A percentile compares a stretch with the other conserved stretches of the same genome.
Conservation (phyloP, 2,888 invertebrate genomes). For the Apodemia zela region DNA sequence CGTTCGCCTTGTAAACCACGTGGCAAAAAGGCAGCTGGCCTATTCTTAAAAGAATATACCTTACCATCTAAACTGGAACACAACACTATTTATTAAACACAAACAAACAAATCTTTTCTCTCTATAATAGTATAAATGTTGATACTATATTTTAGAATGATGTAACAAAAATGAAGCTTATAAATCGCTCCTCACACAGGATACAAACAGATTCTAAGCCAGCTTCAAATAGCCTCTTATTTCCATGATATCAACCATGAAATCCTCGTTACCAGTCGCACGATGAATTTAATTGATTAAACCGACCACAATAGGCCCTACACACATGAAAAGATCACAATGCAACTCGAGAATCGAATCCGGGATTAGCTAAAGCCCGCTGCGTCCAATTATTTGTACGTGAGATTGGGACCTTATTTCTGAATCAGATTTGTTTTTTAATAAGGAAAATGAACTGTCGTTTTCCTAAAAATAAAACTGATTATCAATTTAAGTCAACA, state of each 20-base stretch:
- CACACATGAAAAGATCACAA: constrained; percentile 51
- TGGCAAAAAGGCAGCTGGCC: too few species aligned
- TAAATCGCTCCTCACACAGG: not conserved
- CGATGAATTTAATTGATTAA: constrained; percentile 67
- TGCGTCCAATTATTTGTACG: constrained; percentile 46
- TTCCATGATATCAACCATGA: constrained; percentile 39
- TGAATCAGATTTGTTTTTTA: constrained; percentile 18
- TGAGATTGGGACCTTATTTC: constrained; percentile 36
- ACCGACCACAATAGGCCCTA: constrained; percentile 46
- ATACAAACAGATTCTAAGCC: constrained; percentile 4
- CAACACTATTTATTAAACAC: not conserved
- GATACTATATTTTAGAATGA: not conserved
- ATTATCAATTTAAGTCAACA: too few species aligned
- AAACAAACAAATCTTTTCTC: not conserved
- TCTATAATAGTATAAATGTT: not conserved
- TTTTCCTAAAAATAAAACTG: not conserved
- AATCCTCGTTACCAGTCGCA: constrained; percentile 45
- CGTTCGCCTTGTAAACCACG: too few species aligned
- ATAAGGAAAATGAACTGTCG: not conserved
- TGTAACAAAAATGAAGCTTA: not conserved
- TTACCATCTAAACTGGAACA: too few species aligned
- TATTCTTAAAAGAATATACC: too few species aligned
- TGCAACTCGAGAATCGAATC: constrained; percentile 42
- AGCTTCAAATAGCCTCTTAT: constrained; percentile 15
- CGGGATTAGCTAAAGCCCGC: constrained; percentile 53